These are phyloP conservation scores for Monomorium pharaonis DNA, from an alignment of 1,140 invertebrate genomes.

Conservation along the genomic window DNA sequence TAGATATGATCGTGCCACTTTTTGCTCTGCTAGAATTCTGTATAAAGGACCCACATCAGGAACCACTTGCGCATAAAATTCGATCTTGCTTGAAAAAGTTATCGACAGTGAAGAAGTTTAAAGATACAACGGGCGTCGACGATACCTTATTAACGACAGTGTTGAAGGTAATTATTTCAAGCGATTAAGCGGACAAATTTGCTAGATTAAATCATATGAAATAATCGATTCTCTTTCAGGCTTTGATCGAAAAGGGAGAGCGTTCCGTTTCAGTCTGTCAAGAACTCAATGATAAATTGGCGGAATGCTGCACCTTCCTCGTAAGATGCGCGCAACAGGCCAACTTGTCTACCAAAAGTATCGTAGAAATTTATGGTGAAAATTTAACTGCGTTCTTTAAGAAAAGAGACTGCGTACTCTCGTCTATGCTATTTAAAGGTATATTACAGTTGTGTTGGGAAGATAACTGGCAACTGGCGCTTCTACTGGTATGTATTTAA, in stretches of 20 bases:
- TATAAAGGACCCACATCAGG: slow-evolving; percentile 89
- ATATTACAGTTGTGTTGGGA: slow-evolving; percentile 88
- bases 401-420: slow-evolving; percentile 88
- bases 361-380: slow-evolving; percentile 85
- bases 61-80: slow-evolving; percentile 88
- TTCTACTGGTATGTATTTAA: slow-evolving; percentile 80
- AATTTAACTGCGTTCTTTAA: slow-evolving; percentile 87
- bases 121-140: slow-evolving; percentile 86
- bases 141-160: slow-evolving; percentile 86
- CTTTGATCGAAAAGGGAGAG: slow-evolving; percentile 88
- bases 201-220: neutral
- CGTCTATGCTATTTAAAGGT: slow-evolving; percentile 88
- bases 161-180: slow-evolving; percentile 74
- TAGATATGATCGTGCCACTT: slow-evolving; percentile 89
- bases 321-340: slow-evolving; percentile 87
- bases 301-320: slow-evolving; percentile 88
- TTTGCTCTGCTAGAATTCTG: slow-evolving; percentile 88
- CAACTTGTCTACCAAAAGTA: slow-evolving; percentile 74
- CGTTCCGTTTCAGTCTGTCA: slow-evolving; percentile 88
- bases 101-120: slow-evolving; percentile 87
- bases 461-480: slow-evolving; percentile 86
- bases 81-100: slow-evolving; percentile 88
- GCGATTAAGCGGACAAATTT: slow-evolving; percentile 12
- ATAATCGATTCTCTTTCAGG: slow-evolving; percentile 85
- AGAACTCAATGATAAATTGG: slow-evolving; percentile 89